Conservation (phyloP, 64 coral and sea anemone species). For the Trachythela sp. region DNA sequence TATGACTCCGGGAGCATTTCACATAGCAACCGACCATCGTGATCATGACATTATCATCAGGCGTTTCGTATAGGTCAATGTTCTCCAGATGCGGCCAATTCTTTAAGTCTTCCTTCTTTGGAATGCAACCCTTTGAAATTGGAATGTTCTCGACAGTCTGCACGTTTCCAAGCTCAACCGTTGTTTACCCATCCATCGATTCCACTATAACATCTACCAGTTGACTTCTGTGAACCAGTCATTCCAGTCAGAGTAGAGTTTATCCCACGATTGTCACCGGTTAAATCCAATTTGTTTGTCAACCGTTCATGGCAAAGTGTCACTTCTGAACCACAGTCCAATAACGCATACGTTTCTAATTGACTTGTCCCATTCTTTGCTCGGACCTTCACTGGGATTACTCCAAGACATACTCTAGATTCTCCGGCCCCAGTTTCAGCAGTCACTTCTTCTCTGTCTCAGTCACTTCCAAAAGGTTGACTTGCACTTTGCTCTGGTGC, state of each 20-base stretch:
- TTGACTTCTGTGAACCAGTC: too few species aligned
- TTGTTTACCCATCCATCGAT: too few species aligned
- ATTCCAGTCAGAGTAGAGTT: too few species aligned
- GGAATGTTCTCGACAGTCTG: conserved; percentile 3
- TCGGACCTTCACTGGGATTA: conserved; percentile 46
- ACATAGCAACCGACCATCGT: too few species aligned
- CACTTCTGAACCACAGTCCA: not conserved
- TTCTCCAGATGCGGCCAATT: conserved; percentile 21
- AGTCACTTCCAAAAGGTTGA: not conserved
- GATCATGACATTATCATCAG: too few species aligned
- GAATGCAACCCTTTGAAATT: conserved; percentile 15
- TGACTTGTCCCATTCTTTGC: too few species aligned
- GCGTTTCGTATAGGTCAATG: not conserved
- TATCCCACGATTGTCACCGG: too few species aligned
- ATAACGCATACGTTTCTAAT: not conserved
- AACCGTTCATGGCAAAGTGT: conserved; percentile 38
- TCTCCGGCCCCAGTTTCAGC: conserved; percentile 37
- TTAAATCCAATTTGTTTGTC: too few species aligned
- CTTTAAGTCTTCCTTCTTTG: not conserved
- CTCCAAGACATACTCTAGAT: conserved; percentile 12
- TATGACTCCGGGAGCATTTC: too few species aligned
- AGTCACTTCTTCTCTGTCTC: conserved; percentile 1
- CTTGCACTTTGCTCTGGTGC: too few species aligned
- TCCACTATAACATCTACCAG: too few species aligned
- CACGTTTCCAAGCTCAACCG: too few species aligned